Conservation (phyloP, 2,797 vertebrate genomes). For the Coilia nasus region DNA sequence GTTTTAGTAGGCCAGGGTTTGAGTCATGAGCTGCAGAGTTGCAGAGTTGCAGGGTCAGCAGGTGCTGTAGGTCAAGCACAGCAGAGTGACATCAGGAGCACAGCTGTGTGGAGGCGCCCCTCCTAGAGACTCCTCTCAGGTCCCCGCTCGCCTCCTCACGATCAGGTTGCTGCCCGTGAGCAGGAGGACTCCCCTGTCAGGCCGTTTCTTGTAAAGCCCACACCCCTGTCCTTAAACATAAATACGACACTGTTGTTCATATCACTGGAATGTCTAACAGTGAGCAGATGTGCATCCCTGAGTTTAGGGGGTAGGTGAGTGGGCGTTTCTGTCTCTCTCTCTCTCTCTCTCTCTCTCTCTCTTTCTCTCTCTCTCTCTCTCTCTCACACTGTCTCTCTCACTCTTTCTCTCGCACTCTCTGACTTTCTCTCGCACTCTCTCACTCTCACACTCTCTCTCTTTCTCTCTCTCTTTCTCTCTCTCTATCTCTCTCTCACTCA, state of each 20-base stretch:
- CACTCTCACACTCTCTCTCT: no score
- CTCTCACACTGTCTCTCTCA: no score
- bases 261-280: slow-evolving; percentile 63
- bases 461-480: no score
- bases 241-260: slow-evolving; percentile 58
- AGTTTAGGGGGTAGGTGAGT: slow-evolving; percentile 47
- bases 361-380: no score
- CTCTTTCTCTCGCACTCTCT: no score
- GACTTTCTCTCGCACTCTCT: no score
- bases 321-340: neutral
- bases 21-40: no score
- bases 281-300: slow-evolving; percentile 70
- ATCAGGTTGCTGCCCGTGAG: slow-evolving; percentile 24
- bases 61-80: slow-evolving; percentile 38
- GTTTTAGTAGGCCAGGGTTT: neutral
- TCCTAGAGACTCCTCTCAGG: neutral
- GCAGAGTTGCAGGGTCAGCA: no score
- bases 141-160: neutral
- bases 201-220: slow-evolving; percentile 59
- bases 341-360: no score
- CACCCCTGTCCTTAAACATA: slow-evolving; percentile 58
- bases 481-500: no score
- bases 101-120: slow-evolving; percentile 59
- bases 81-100: slow-evolving; percentile 66
- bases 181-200: slow-evolving; percentile 47